Conservation (phyloP, 2,113 vertebrate genomes). For the Danionella cerebrum region DNA sequence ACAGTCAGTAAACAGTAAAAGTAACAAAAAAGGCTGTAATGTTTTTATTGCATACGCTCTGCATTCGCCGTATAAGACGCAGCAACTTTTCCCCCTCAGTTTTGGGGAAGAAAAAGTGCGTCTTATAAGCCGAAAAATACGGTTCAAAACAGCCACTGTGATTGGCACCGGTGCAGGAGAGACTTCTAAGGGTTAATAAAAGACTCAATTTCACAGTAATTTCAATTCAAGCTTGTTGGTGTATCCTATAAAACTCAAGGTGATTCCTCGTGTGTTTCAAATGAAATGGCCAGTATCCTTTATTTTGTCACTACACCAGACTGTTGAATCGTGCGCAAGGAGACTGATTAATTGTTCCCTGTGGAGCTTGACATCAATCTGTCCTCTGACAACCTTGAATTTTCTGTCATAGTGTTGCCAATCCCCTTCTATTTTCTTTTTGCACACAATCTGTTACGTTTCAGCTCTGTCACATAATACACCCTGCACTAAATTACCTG, state of each 20-base stretch:
- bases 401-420: not conserved
- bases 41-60: no score
- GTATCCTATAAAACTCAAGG: not conserved
- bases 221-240: not conserved
- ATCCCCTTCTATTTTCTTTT: not conserved
- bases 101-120: no score
- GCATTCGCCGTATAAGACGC: no score
- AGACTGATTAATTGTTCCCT: conserved; percentile 1
- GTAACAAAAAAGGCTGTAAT: no score
- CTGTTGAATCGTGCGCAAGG: not conserved
- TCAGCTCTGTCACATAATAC: not conserved
- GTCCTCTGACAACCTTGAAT: conserved; percentile 14
- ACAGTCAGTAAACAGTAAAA: no score
- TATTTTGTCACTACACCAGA: not conserved
- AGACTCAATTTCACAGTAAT: no score
- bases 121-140: no score
- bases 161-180: no score
- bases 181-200: no score
- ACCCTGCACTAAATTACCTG: not conserved
- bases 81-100: no score
- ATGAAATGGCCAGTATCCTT: not conserved
- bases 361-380: conserved; percentile 3
- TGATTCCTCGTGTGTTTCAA: not conserved
- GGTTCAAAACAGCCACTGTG: no score
- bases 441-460: not conserved